Evolutionary conservation across 2,113 vertebrate species (phyloP).

Genomic region (Chloebia gouldiae): DNA sequence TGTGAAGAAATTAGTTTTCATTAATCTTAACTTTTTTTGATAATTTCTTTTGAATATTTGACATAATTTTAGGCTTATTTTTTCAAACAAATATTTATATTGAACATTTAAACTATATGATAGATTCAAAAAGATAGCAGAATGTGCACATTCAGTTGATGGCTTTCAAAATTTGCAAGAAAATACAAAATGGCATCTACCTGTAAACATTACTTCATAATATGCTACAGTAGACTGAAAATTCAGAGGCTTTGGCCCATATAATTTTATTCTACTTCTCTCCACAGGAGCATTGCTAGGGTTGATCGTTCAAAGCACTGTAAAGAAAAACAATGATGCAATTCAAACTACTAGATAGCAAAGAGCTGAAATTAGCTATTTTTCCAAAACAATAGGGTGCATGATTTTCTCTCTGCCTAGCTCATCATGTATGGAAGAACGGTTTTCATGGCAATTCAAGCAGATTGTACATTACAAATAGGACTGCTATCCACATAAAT

Average conservation of each 20-base stretch:
- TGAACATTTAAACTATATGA: not conserved
- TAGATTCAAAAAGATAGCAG: not conserved
- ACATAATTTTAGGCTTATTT: not conserved
- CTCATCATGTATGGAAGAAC: not conserved
- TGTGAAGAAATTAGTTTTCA: not conserved
- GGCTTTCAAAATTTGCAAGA: not conserved
- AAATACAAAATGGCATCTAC: not conserved
- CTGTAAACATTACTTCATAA: not conserved
- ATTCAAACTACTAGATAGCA: not conserved
- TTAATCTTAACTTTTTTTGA: not conserved
- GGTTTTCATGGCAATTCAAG: not conserved
- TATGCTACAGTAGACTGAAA: not conserved
- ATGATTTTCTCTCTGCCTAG: not conserved
- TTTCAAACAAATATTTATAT: not conserved
- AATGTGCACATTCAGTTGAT: not conserved
- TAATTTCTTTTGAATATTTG: not conserved
- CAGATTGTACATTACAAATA: not conserved
- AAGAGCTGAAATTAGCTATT: not conserved
- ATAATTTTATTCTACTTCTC: slow-evolving; percentile 10
- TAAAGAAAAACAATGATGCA: not conserved
- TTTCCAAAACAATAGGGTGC: not conserved
- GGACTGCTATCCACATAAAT: not conserved
- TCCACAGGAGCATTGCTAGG: not conserved
- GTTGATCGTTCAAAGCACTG: not conserved
- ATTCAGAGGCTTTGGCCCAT: not conserved